Percentiles rank a stretch among this genome's conserved stretches.
These are phyloP conservation scores for Desmophyllum pertusum DNA, from an alignment of 92 coral and sea anemone species.

Conservation along the genomic window DNA sequence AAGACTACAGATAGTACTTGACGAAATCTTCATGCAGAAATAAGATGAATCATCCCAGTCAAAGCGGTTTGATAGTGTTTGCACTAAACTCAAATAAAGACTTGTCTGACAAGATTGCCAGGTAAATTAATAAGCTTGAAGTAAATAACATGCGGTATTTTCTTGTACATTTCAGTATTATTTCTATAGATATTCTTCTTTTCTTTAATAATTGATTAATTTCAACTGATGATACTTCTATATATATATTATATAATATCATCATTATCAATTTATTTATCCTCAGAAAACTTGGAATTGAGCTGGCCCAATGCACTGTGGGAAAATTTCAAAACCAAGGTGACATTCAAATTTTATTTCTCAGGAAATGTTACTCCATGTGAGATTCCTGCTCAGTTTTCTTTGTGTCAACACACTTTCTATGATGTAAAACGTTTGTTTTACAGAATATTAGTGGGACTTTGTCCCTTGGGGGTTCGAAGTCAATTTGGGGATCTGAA, in stretches of 20 bases:
- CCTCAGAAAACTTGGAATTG: conserved; percentile 84
- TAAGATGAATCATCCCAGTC: conserved; percentile 56
- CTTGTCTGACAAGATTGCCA: conserved; percentile 58
- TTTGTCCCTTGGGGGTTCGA: too few species aligned
- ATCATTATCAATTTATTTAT: not conserved
- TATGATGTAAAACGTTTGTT: too few species aligned
- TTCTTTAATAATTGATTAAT: not conserved
- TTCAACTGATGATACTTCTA: too few species aligned
- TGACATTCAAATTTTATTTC: not conserved
- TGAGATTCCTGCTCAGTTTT: not conserved
- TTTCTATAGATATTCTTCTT: not conserved
- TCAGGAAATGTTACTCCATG: not conserved
- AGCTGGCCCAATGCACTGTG: conserved; percentile 78
- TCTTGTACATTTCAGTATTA: too few species aligned
- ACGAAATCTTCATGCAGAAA: not conserved
- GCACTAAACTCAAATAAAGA: conserved; percentile 61
- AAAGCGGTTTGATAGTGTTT: conserved; percentile 74
- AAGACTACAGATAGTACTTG: not conserved
- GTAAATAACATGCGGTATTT: too few species aligned
- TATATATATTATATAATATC: too few species aligned
- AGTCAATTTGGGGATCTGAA: too few species aligned
- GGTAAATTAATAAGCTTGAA: too few species aligned
- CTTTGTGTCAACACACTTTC: too few species aligned
- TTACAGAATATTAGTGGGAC: too few species aligned
- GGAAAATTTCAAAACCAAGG: conserved; percentile 86